phyloP scores from a whole-genome alignment of 2,888 invertebrate genomes.

The Drosophila antonietae region DNA sequence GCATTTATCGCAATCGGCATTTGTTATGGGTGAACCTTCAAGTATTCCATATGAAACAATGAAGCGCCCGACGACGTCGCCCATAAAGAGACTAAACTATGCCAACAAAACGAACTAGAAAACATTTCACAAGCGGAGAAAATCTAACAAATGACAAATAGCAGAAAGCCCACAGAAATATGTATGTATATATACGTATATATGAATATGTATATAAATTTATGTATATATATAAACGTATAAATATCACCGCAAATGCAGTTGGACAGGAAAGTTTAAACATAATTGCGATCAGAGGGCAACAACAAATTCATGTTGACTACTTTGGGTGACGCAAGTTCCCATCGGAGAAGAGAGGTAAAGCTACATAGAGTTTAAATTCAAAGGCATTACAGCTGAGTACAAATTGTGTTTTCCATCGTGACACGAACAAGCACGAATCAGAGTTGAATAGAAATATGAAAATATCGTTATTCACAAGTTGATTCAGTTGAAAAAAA shows the following conservation, averaged over 20 bases:
- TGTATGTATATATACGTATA: not conserved
- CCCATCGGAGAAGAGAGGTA: slow-evolving; percentile 11
- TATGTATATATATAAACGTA: not conserved
- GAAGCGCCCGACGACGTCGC: slow-evolving; percentile 34
- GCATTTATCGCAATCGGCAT: slow-evolving; percentile 24
- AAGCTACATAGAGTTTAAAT: not conserved
- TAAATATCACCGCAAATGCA: slow-evolving; percentile 27
- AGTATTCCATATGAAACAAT: slow-evolving; percentile 29
- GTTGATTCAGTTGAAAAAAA: not conserved
- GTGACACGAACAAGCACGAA: slow-evolving; percentile 4
- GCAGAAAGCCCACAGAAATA: not conserved
- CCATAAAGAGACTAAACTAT: slow-evolving; percentile 2
- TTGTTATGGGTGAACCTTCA: slow-evolving; percentile 33
- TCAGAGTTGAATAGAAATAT: not conserved
- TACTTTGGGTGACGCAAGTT: slow-evolving; percentile 12
- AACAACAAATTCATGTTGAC: slow-evolving; percentile 14
- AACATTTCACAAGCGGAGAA: slow-evolving; percentile 32
- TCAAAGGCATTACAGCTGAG: not conserved
- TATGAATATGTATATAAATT: not conserved
- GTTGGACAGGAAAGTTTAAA: slow-evolving; percentile 41
- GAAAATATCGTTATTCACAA: not conserved
- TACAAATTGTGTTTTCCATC: not conserved
- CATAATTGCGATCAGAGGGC: slow-evolving; percentile 51
- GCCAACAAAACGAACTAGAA: slow-evolving; percentile 14
- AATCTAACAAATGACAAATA: slow-evolving; percentile 31